A percentile compares a stretch with the other conserved stretches of the same genome.
phyloP scores from a whole-genome alignment of 2,888 invertebrate species.

The Calameuta pallipes region DNA sequence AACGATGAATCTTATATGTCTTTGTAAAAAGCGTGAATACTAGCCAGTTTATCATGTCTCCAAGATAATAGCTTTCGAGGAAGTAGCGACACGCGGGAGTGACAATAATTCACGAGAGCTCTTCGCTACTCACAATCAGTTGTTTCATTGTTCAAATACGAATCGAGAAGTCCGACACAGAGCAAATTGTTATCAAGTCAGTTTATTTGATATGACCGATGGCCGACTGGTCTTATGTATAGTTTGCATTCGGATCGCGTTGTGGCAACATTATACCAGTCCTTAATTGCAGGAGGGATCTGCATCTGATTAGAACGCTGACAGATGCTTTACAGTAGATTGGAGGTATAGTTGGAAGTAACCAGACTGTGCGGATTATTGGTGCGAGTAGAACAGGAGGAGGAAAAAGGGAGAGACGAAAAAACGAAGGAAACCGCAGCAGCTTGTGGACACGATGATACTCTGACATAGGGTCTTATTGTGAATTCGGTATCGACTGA shows the following conservation, averaged over 20 bases:
- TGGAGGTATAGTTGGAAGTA: constrained; percentile 27
- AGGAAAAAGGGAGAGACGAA: constrained; percentile 12
- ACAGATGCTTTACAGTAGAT: constrained; percentile 31
- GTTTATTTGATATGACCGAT: neutral
- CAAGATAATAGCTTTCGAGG: neutral
- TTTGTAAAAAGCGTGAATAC: neutral
- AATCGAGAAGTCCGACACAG: constrained; percentile 13
- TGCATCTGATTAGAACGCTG: constrained; percentile 6
- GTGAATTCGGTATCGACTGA: neutral
- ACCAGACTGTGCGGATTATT: constrained; percentile 5
- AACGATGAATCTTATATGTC: neutral
- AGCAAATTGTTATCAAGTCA: neutral
- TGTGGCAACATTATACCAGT: neutral
- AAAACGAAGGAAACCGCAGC: constrained; percentile 2
- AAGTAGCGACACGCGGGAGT: neutral
- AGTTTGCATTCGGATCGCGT: neutral
- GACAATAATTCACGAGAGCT: constrained; percentile 3
- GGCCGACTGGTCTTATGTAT: neutral
- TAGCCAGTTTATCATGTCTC: neutral
- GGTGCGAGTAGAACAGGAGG: neutral
- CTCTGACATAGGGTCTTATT: neutral
- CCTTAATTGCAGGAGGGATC: neutral
- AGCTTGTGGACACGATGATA: neutral
- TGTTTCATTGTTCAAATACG: constrained; percentile 12
- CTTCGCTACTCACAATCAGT: neutral